Base-by-base conservation (phyloP, 2,888 invertebrate species). In the Andricus curvator region DNA sequence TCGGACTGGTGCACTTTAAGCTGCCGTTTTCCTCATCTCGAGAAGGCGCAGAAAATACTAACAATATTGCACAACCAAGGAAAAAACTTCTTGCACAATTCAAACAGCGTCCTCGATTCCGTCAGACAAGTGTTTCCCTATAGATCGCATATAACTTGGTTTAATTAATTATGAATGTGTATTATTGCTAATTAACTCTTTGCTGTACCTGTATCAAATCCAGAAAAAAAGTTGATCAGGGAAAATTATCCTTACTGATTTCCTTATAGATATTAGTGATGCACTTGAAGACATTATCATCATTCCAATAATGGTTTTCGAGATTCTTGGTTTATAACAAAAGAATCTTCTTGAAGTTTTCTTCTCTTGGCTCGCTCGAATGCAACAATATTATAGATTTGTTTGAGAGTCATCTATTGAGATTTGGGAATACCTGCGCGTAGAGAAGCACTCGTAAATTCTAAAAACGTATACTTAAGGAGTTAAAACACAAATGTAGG, bases 21-120 rank as follows among this genome's bases (percentile, higher is more conserved):
- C 48, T 29, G 51, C 56, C 4, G 5, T 74, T 74, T 56, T 56
- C 74, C 48, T 56, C 25, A 48, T 56, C 4, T 22, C 51, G 22
- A 70, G 22, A 70, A 48, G 51, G 20, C 29, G 51, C 70, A 56
- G 33, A 56, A 74, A 56, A 56, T 33, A 37, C 56, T 33, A 74
- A 74, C 74, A 74, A 74, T 33, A 56, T 74, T 74, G 56, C 56
- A 56, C 56, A 74, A 74, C 33, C 9, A 25, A 68, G 56, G 29
- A 56, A 74, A 74, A 51, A 74, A 74, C 20, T n/a, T 13, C n/a
- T 74, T 74, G 74, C 74, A 74, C 74, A 74, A 74, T 74, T 74
- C n/a, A 74, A 74, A 74, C 56, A 74, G 20, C 56, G 74, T 56
- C 56, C 74, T 74, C 51, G 74, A 74, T 74, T 74, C 56, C 37